Evolutionary conservation across 2,113 vertebrate species (phyloP).

Genomic region (Rhinoderma darwinii): DNA sequence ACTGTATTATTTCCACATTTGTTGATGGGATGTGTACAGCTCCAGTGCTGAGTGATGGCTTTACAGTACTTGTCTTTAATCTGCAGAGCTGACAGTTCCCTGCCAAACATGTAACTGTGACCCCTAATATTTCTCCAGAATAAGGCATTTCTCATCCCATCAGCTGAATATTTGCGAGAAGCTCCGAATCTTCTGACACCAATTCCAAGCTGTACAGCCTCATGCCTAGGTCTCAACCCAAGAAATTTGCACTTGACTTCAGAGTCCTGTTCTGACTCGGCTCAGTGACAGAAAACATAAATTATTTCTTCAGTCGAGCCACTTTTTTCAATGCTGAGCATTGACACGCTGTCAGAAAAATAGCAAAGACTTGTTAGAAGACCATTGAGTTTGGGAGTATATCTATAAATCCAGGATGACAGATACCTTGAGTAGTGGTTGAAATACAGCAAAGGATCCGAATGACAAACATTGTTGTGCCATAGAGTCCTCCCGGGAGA

Average conservation of each 20-base stretch:
- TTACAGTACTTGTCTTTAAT: not conserved
- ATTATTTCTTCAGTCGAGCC: constrained; percentile 55
- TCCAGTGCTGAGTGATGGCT: not conserved
- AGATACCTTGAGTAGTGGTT: constrained; percentile 56
- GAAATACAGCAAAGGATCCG: constrained; percentile 34
- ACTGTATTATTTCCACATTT: not conserved
- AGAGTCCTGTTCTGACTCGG: constrained; percentile 52
- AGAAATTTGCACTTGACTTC: constrained; percentile 59
- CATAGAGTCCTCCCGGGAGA: constrained; percentile 32
- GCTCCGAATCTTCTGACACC: constrained; percentile 27
- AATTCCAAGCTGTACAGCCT: not conserved
- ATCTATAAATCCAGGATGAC: constrained; percentile 58
- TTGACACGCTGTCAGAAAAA: constrained; percentile 58
- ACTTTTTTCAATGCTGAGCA: constrained; percentile 45
- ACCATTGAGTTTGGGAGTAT: constrained; percentile 52
- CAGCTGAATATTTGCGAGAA: constrained; percentile 39
- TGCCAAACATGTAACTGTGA: constrained; percentile 2
- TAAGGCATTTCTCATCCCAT: constrained; percentile 2
- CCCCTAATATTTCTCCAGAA: constrained; percentile 20
- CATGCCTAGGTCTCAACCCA: constrained; percentile 40
- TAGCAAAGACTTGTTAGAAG: constrained; percentile 56
- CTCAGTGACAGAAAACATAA: constrained; percentile 59
- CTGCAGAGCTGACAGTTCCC: constrained; percentile 11
- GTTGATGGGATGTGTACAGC: not conserved
- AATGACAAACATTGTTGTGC: constrained; percentile 40